Conservation (phyloP, 2,888 invertebrate genomes). For the Acronicta leporina region DNA sequence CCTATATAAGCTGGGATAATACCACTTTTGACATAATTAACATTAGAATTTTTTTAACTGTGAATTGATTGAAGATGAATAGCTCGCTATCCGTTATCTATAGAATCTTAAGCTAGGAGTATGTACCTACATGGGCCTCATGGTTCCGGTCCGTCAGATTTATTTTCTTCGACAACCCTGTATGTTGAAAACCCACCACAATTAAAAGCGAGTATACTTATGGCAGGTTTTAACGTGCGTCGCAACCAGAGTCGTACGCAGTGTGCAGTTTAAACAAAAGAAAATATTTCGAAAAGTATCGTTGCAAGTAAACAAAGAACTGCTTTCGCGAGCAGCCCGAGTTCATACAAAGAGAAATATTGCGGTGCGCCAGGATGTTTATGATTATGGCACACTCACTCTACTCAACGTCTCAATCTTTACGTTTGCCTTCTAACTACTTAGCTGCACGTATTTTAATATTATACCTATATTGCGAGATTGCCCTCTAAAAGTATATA, state of each 20-base stretch:
- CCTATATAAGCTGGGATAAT: no score
- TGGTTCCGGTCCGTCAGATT: neutral
- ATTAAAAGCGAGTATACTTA: neutral
- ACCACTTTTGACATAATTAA: neutral
- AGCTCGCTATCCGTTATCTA: no score
- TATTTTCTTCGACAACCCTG: neutral
- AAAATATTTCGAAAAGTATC: constrained; percentile 86
- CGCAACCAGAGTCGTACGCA: constrained; percentile 70
- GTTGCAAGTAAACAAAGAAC: constrained; percentile 84
- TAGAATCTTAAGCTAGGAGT: no score
- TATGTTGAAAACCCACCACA: neutral
- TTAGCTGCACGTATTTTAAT: constrained; percentile 64
- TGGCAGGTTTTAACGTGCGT: constrained; percentile 28
- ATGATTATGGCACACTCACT: constrained; percentile 84
- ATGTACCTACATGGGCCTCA: no score
- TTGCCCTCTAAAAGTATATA: constrained; percentile 40
- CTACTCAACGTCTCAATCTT: constrained; percentile 79
- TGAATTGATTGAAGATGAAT: no score
- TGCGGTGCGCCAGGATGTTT: constrained; percentile 83
- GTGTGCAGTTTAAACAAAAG: constrained; percentile 85
- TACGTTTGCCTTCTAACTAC: constrained; percentile 72
- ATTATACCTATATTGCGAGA: constrained; percentile 54
- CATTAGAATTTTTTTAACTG: no score
- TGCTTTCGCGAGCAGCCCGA: constrained; percentile 76
- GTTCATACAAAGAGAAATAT: constrained; percentile 85